phyloP scores from a whole-genome alignment of 2,797 vertebrate species.

The Cyprinodon diabolis region DNA sequence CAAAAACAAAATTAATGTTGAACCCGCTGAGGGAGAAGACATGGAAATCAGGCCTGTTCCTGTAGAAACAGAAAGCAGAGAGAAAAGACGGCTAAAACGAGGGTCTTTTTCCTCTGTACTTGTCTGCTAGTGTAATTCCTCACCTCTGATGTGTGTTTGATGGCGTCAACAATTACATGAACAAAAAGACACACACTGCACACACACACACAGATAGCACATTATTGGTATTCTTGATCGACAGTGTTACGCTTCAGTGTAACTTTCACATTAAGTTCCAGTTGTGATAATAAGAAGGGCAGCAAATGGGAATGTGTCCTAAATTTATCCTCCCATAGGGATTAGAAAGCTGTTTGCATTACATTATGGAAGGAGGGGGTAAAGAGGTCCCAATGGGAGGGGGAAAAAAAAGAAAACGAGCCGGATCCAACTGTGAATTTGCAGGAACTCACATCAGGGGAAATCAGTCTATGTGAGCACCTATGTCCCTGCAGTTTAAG shows the following conservation, averaged over 20 bases:
- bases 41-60: constrained; percentile 62
- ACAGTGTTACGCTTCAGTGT: constrained; percentile 41
- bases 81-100: constrained; percentile 24
- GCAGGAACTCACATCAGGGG: constrained; percentile 18
- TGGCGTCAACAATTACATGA: constrained; percentile 50
- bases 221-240: constrained; percentile 64
- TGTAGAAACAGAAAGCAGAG: constrained; percentile 55
- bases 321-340: constrained; percentile 58
- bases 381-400: constrained; percentile 25
- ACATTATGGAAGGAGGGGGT: constrained; percentile 19
- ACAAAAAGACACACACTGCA: constrained; percentile 43
- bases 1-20: constrained; percentile 59
- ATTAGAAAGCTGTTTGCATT: constrained; percentile 51
- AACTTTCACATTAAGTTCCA: constrained; percentile 59
- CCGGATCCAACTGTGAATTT: constrained; percentile 16
- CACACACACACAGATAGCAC: constrained; percentile 26
- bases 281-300: constrained; percentile 52
- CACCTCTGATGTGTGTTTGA: constrained; percentile 35
- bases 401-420: constrained; percentile 11
- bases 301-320: constrained; percentile 59
- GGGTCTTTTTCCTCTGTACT: constrained; percentile 37
- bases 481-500: constrained; percentile 27
- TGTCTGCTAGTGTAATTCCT: constrained; percentile 37
- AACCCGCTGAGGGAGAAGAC: constrained; percentile 50
- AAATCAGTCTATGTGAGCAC: constrained; percentile 31